Conservation (phyloP, 92 coral and sea anemone species). For the Parazoanthus atlanticus region DNA sequence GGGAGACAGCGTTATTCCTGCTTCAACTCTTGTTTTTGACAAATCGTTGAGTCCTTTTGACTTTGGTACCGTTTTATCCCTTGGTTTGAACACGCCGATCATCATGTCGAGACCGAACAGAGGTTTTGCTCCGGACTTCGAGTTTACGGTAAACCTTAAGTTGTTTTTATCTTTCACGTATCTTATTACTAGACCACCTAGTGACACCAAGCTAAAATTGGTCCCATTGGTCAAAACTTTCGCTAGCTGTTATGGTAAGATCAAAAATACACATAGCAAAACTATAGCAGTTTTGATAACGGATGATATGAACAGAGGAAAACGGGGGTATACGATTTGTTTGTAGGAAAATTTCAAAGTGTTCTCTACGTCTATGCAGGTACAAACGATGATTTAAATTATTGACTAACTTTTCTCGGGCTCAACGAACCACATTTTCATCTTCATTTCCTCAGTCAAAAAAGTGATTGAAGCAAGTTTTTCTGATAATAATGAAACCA, state of each 20-base stretch:
- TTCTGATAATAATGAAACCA: too few relatives aligned
- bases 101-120: background rate
- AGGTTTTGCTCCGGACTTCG: background rate
- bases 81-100: background rate
- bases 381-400: too few relatives aligned
- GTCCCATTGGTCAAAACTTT: background rate
- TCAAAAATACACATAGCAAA: too few relatives aligned
- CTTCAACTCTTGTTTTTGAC: background rate
- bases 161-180: background rate
- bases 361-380: background rate
- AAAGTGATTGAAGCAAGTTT: background rate
- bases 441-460: background rate
- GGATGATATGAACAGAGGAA: background rate
- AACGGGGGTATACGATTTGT: too few relatives aligned
- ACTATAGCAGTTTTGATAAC: background rate
- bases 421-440: background rate
- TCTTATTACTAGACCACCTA: background rate
- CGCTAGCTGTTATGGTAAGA: too few relatives aligned
- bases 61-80: background rate
- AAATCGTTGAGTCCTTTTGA: too few relatives aligned
- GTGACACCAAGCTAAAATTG: background rate
- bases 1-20: background rate
- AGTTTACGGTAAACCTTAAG: background rate
- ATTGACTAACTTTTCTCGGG: background rate
- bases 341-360: background rate